These are phyloP conservation scores for Euphysa ruthae DNA, from an alignment of 30 jellyfish, hydroid and myxozoan genomes.

Conservation along the genomic window DNA sequence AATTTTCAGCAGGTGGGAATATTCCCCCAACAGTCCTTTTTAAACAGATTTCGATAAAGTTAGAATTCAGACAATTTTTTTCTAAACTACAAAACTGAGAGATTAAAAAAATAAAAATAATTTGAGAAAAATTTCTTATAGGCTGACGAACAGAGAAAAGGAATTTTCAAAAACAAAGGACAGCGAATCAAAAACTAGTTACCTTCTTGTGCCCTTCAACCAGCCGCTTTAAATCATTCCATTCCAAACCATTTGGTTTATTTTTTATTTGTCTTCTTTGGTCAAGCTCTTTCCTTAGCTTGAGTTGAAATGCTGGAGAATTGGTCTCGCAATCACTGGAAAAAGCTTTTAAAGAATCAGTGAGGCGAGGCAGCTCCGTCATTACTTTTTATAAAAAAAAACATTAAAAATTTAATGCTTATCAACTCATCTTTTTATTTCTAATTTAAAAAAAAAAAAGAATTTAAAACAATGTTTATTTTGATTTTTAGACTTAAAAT, in stretches of 20 bases:
- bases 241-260: slow-evolving; percentile 22
- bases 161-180: neutral
- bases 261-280: slow-evolving; percentile 20
- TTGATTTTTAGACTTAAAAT: too few species aligned
- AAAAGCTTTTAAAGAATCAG: slow-evolving; percentile 69
- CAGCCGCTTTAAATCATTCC: slow-evolving; percentile 40
- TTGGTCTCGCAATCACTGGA: slow-evolving; percentile 49
- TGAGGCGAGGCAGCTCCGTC: slow-evolving; percentile 59
- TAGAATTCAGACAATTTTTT: too few species aligned
- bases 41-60: too few species aligned
- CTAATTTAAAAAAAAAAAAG: too few species aligned
- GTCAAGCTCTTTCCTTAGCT: slow-evolving; percentile 47
- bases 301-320: slow-evolving; percentile 23
- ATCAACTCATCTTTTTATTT: too few species aligned
- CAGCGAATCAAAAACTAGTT: neutral
- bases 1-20: too few species aligned
- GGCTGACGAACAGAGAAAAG: neutral
- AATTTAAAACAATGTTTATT: too few species aligned
- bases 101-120: neutral
- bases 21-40: too few species aligned
- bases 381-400: neutral
- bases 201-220: slow-evolving; percentile 20
- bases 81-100: neutral
- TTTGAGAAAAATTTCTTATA: neutral
- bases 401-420: neutral